These are phyloP conservation scores for Cathartes aura DNA, from an alignment of 2,113 vertebrate genomes.

Conservation along the genomic window DNA sequence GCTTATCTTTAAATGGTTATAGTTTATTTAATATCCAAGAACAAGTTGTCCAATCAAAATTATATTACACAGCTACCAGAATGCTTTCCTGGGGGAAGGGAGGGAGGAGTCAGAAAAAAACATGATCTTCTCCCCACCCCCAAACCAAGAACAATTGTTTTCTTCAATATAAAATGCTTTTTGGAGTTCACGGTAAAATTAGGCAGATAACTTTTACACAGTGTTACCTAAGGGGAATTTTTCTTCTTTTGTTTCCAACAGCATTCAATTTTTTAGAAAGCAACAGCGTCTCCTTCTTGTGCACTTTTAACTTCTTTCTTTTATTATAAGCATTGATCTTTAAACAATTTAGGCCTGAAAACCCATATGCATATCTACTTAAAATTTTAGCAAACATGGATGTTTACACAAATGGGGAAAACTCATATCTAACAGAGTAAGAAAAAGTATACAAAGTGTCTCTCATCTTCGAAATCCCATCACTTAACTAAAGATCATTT, in stretches of 20 bases:
- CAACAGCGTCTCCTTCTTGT: background rate
- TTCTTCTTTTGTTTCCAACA: background rate
- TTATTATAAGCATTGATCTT: background rate
- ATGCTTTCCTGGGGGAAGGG: background rate
- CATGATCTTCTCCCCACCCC: background rate
- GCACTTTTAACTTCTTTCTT: background rate
- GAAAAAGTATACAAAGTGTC: background rate
- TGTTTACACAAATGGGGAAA: background rate
- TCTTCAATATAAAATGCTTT: background rate
- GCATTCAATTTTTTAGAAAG: background rate
- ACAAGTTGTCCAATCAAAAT: background rate
- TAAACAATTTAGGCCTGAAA: background rate
- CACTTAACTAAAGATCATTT: background rate
- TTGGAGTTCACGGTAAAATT: background rate
- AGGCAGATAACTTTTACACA: background rate
- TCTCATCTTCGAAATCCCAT: background rate
- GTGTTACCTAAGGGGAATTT: background rate
- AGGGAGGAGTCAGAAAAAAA: background rate
- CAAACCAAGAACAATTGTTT: background rate
- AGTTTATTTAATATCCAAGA: background rate
- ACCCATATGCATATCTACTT: accelerated
- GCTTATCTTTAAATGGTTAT: background rate
- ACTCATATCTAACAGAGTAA: background rate
- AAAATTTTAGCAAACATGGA: background rate
- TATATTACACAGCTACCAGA: background rate